These are phyloP conservation scores for Lepilemur ruficaudatus DNA, from an alignment of 2,797 vertebrate species.

Conservation along the genomic window DNA sequence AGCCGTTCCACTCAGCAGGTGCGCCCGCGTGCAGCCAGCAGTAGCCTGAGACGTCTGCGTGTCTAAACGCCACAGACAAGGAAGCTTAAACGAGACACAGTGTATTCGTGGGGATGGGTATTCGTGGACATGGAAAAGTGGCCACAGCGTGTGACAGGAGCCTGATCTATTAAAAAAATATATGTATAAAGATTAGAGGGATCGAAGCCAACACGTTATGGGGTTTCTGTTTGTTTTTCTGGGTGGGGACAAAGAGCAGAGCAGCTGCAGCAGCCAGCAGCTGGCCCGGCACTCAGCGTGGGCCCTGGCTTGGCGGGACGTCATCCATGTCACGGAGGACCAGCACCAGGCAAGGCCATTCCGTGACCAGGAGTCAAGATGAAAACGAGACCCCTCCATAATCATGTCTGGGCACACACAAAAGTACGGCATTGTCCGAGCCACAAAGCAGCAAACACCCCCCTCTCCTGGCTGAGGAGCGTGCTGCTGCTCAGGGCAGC, in stretches of 20 bases:
- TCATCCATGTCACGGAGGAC: background rate
- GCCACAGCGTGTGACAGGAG: background rate
- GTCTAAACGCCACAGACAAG: background rate
- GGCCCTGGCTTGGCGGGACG: background rate
- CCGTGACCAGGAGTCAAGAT: background rate
- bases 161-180: background rate
- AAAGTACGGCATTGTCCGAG: accelerated
- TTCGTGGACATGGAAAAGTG: background rate
- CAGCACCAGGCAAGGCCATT: background rate
- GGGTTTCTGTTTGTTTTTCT: background rate
- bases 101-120: background rate
- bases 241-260: background rate
- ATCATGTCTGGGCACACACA: background rate
- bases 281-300: background rate
- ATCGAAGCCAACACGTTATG: background rate
- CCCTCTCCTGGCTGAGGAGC: background rate
- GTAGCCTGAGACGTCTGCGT: too few relatives aligned
- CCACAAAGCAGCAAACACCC: background rate
- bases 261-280: background rate
- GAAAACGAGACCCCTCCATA: background rate
- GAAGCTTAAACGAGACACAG: background rate
- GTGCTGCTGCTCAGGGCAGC: background rate
- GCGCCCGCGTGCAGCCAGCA: background rate
- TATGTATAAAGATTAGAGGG: background rate
- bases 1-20: background rate